phyloP scores from a whole-genome alignment of 35 echinoderm and acorn worm species.

The Lytechinus pictus region DNA sequence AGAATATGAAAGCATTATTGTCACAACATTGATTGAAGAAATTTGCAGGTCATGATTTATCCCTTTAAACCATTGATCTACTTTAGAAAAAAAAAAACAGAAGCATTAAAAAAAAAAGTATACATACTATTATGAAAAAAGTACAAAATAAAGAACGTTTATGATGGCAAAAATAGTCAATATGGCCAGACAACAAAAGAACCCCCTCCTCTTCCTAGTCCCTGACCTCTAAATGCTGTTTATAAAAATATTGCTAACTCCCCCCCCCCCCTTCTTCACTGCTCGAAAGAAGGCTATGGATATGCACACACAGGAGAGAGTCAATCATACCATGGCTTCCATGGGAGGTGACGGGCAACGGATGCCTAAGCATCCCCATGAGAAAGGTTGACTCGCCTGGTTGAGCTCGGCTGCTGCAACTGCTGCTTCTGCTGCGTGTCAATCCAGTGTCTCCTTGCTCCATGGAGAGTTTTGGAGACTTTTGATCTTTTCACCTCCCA shows the following conservation, averaged over 20 bases:
- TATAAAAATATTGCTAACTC: background rate
- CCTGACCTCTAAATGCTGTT: background rate
- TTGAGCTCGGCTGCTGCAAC: background rate
- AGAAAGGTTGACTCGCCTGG: background rate
- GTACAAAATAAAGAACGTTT: no score
- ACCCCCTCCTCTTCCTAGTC: background rate
- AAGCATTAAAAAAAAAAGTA: no score
- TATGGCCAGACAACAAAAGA: no score
- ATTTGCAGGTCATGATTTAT: no score
- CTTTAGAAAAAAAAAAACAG: no score
- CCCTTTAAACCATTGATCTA: no score
- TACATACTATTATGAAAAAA: no score
- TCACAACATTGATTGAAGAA: no score
- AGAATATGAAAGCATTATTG: no score
- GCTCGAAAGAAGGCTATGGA: background rate
- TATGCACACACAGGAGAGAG: background rate
- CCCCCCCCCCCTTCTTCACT: background rate
- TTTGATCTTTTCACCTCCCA: background rate
- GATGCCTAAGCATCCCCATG: background rate
- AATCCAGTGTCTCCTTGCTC: background rate
- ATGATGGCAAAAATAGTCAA: no score
- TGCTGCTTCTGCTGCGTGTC: background rate
- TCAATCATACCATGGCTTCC: background rate
- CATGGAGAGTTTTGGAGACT: background rate
- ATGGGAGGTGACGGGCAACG: constrained; percentile 20